A percentile compares a stretch with the other conserved stretches of the same genome.
Evolutionary conservation across 2,113 vertebrate species (phyloP).

Genomic region (Otolemur garnettii): DNA sequence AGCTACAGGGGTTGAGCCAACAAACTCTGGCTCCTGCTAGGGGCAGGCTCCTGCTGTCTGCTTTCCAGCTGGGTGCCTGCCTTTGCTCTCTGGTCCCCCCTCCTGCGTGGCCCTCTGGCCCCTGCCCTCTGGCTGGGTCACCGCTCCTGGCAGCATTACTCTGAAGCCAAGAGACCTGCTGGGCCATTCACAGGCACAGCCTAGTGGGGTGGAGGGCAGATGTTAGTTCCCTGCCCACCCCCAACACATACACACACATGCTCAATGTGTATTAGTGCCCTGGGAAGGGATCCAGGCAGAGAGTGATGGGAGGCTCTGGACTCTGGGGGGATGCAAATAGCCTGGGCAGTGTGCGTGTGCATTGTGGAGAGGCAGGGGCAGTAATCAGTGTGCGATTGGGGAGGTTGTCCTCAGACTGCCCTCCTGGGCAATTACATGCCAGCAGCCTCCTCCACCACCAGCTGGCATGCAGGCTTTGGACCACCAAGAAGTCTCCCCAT

Average conservation of each 20-base stretch:
- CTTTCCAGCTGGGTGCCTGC: conserved; percentile 80
- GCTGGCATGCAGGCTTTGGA: conserved; percentile 66
- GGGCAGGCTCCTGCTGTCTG: conserved; percentile 57
- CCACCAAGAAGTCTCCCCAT: conserved; percentile 65
- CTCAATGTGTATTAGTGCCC: conserved; percentile 28
- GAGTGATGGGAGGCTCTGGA: conserved; percentile 33
- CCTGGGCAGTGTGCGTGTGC: background rate
- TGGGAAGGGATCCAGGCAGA: conserved; percentile 62
- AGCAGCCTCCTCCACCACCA: conserved; percentile 70
- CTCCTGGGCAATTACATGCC: conserved; percentile 73
- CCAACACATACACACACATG: conserved; percentile 16
- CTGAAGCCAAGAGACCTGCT: conserved; percentile 75
- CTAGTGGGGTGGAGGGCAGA: conserved; percentile 49
- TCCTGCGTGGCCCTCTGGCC: conserved; percentile 50
- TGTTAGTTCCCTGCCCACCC: background rate
- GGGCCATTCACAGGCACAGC: conserved; percentile 52
- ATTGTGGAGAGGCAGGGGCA: background rate
- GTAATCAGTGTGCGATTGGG: conserved; percentile 48
- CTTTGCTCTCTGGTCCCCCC: conserved; percentile 81
- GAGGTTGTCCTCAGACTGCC: conserved; percentile 53
- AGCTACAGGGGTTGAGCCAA: conserved; percentile 54
- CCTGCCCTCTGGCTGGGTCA: conserved; percentile 67
- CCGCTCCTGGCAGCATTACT: conserved; percentile 61
- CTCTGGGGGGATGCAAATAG: conserved; percentile 69
- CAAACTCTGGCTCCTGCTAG: conserved; percentile 49